Base-by-base conservation (phyloP, 2,888 invertebrate species). In the Drosophila dives region DNA sequence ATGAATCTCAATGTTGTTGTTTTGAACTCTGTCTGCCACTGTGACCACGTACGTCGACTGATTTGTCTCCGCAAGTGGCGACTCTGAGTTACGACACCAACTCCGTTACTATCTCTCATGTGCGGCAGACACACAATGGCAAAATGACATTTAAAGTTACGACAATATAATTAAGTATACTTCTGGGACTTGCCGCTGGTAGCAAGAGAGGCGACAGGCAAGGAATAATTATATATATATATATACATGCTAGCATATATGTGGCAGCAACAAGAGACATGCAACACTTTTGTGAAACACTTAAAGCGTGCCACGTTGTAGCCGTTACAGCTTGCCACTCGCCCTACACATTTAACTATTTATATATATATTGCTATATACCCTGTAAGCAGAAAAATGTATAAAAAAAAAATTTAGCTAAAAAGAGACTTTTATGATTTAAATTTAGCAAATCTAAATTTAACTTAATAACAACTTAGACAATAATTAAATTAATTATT, bases 81-180 rank as follows among this genome's bases (percentile, higher is more conserved):
- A 64, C 63, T 66, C 42, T 32, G 33, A 53, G 33, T 23, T 33
- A 64, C 54, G 45, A 38, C 53, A 51, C 33, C 59, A 50, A 50
- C 59, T 59, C 34, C 29, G 12, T 48, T 17, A 56, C 34, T 63
- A 48, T 50, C 62, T 64, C 64, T 62, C 70, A 73, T 83, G 75
- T 77, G 77, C 72, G 53, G 64, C 80, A 75, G 64, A 75, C 76
- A 80, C 77, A 85, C 81, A 83, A 74, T 83, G 78, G 72, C 85
- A 82, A 85, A 89, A 89, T 83, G 89, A 88, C 88, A 90, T 89
- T 88, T 86, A 88, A 90, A 90, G 86, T 90, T 90, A 90, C 83
- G 86, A 86, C 88, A 90, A 89, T 88, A 88, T 89, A 89, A 89
- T 89, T 89, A 90, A 89, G 88, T 88, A 90, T 80, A 80, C 86